These are phyloP conservation scores for Vespertilio murinus DNA, from an alignment of 2,797 vertebrate species.

Conservation along the genomic window DNA sequence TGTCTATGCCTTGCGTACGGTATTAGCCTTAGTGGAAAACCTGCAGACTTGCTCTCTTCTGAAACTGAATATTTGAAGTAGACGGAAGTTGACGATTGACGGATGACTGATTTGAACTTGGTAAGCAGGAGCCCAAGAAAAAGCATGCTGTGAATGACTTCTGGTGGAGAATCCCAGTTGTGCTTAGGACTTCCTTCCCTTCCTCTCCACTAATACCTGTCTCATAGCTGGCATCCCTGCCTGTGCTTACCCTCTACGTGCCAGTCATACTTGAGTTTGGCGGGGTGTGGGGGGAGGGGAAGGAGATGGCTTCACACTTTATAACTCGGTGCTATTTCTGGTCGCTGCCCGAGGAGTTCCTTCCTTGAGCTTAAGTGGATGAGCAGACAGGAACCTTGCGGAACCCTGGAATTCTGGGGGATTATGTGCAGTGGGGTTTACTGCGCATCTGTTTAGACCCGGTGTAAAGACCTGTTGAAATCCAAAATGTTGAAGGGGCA, in stretches of 20 bases:
- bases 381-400: conserved; percentile 52
- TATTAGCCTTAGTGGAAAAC: not conserved
- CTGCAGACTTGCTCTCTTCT: not conserved
- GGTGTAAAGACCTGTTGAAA: conserved; percentile 2
- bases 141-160: not conserved
- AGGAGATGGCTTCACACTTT: conserved; percentile 55
- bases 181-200: not conserved
- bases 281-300: conserved; percentile 13
- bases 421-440: not conserved
- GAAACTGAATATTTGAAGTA: not conserved
- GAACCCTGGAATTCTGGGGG: conserved; percentile 40
- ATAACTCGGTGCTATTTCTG: conserved; percentile 67
- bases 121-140: conserved; percentile 21
- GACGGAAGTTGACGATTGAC: not conserved
- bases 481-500: not conserved
- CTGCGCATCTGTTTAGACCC: conserved; percentile 17
- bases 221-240: not conserved
- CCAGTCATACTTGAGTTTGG: conserved; percentile 1
- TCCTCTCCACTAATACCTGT: conserved; percentile 21
- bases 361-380: conserved; percentile 71
- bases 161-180: not conserved
- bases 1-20: not conserved
- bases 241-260: not conserved
- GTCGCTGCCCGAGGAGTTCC: conserved; percentile 56
- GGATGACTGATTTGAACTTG: conserved; percentile 10